Base-by-base conservation (phyloP, 1,140 invertebrate genomes). In the Bombus sibiricus region DNA sequence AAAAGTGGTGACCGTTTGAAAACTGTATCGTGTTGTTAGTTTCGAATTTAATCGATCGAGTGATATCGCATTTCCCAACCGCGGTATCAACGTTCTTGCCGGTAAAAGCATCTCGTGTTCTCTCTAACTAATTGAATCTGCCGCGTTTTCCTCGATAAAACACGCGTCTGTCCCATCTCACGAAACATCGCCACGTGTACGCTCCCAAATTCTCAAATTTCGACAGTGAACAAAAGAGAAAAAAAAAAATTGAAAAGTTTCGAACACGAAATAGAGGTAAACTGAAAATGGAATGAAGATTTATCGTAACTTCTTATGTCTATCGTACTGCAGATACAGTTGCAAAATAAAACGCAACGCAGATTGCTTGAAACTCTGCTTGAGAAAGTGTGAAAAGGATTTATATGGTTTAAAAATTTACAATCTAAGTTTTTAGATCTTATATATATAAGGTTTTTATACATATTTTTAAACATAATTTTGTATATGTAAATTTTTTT, bases 21-120 rank as follows among this genome's bases (percentile, higher is more conserved):
- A 72, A 79, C 37, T 62, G 75, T 59, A 69, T 47, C 83, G 34
- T 28, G 71, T 28, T 34, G 81, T 34, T 57, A 59, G 66, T 84
- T 71, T 79, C 83, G 13, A 79, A 39, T 84, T 71, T 72, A 34
- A 72, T 79, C 66, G 53, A 79, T 43, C 69, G 9, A 1, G 22
- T 13, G 53, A 73, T 75, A 62, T 82, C 81, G 57, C 8, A 18
- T 82, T 64, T 37, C 32, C 57, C 6, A 13, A 9, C 37, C 18
- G 18, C 25, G 43, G 59, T 64, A 66, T 64, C 39, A 28, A n/a
- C 37, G 57, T 39, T 83, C 32, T 66, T n/a, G 28, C 69, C 28
- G 32, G 73, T 69, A 79, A 84, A 79, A 79, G 83, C 75, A 10
- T 84, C 82, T 79, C 53, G 39, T 34, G 64, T 84, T 84, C 75